Evolutionary conservation across 1,140 invertebrate species (phyloP).

Genomic region (Scylla paramamosain): DNA sequence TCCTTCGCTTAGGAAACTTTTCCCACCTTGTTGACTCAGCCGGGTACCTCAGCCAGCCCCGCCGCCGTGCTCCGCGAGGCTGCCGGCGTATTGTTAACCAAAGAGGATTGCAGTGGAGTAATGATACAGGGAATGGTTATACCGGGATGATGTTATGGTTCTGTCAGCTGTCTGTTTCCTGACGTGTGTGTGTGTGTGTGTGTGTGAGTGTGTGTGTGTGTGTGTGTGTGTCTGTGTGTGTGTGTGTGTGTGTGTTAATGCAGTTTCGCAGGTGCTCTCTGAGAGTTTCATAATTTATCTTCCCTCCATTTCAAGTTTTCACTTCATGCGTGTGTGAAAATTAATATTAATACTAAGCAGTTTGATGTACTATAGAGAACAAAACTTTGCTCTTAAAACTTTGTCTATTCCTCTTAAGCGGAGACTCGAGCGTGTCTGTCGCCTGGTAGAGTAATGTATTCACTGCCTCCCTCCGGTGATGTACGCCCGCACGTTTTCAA

Average conservation of each 20-base stretch:
- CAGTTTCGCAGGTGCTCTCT: background rate
- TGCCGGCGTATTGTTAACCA: background rate
- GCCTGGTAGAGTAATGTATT: background rate
- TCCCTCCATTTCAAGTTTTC: background rate
- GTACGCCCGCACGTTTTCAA: background rate
- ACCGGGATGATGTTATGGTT: background rate
- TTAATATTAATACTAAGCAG: background rate
- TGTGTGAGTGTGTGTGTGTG: background rate
- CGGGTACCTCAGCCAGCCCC: background rate
- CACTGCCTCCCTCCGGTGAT: background rate
- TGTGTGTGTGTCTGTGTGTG: background rate
- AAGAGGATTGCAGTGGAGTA: background rate
- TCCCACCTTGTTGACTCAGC: background rate
- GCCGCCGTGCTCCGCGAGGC: background rate
- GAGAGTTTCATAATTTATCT: background rate
- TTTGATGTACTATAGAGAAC: conserved; percentile 11
- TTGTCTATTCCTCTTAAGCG: background rate
- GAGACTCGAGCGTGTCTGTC: background rate
- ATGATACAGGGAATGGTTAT: background rate
- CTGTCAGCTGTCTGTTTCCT: background rate
- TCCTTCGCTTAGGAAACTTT: background rate
- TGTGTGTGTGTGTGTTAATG: background rate
- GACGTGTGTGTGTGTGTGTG: background rate
- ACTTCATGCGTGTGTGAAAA: background rate
- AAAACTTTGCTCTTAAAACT: conserved; percentile 5